These are phyloP conservation scores for Daphoenositta chrysoptera DNA, from an alignment of 2,113 vertebrate species.

Conservation along the genomic window DNA sequence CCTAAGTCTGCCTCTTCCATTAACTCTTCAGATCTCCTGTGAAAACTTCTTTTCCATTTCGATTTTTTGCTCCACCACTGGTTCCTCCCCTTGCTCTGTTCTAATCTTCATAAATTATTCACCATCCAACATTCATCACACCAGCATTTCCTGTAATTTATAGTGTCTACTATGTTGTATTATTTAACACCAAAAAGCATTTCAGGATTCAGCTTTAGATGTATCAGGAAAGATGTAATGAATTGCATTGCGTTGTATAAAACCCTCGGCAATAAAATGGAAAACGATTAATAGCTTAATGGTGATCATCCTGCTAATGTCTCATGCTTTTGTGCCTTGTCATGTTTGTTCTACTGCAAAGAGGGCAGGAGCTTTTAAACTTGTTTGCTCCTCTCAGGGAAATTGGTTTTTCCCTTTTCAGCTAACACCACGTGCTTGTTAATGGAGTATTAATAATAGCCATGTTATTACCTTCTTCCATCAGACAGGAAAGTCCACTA, in stretches of 20 bases:
- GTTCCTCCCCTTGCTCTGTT: not conserved
- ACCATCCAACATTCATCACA: not conserved
- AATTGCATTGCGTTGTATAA: not conserved
- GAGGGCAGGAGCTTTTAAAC: not conserved
- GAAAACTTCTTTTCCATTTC: not conserved
- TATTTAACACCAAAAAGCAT: constrained; percentile 49
- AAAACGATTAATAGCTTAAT: constrained; percentile 21
- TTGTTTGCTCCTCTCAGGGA: not conserved
- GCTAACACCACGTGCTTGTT: not conserved
- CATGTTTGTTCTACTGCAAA: not conserved
- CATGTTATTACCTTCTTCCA: not conserved
- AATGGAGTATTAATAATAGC: constrained; percentile 20
- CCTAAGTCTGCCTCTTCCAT: not conserved
- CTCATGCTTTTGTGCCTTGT: constrained; percentile 1
- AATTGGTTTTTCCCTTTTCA: constrained; percentile 5
- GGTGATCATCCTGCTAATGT: not conserved
- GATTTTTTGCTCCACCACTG: not conserved
- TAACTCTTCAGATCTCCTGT: not conserved
- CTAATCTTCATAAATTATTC: constrained; percentile 32
- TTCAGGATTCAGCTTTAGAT: not conserved
- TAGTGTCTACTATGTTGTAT: constrained; percentile 27
- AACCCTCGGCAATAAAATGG: not conserved
- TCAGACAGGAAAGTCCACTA: not conserved
- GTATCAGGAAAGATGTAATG: constrained; percentile 10
- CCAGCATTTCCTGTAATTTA: constrained; percentile 26